Conservation (phyloP, 2,113 vertebrate genomes). For the Martes martes region DNA sequence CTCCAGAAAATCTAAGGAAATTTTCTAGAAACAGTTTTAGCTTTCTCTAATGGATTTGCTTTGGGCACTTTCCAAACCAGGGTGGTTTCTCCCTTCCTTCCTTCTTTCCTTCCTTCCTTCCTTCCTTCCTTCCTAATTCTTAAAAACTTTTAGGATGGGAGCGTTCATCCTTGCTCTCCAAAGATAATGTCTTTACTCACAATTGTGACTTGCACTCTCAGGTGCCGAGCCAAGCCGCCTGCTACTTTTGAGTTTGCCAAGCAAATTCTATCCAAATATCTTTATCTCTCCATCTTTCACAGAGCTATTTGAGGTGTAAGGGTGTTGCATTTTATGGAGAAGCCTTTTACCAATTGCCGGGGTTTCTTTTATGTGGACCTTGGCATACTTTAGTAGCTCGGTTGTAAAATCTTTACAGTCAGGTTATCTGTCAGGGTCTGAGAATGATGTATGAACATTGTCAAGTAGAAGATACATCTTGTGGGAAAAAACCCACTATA, state of each 20-base stretch:
- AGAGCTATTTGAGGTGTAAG: background rate
- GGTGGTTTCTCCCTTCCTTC: background rate
- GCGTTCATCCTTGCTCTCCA: background rate
- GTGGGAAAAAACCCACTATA: background rate
- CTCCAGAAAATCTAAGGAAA: background rate
- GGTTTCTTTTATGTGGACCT: conserved; percentile 21
- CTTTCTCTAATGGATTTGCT: background rate
- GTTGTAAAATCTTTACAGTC: conserved; percentile 23
- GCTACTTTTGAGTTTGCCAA: conserved; percentile 28
- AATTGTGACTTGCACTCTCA: background rate
- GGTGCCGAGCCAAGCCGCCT: background rate
- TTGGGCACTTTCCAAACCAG: background rate
- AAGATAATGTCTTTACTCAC: conserved; percentile 20
- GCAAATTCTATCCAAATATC: background rate
- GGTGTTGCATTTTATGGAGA: background rate
- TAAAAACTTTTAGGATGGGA: background rate
- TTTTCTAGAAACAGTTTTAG: background rate
- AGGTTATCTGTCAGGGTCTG: conserved; percentile 24
- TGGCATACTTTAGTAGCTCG: conserved; percentile 17
- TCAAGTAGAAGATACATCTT: background rate
- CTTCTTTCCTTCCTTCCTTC: too few species aligned
- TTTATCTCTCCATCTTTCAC: background rate
- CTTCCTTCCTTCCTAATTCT: background rate
- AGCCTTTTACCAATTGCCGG: background rate
- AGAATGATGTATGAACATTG: conserved; percentile 27